Evolutionary conservation across 2,888 invertebrate genomes (phyloP).

Genomic region (Ditylenchus weischeri): DNA sequence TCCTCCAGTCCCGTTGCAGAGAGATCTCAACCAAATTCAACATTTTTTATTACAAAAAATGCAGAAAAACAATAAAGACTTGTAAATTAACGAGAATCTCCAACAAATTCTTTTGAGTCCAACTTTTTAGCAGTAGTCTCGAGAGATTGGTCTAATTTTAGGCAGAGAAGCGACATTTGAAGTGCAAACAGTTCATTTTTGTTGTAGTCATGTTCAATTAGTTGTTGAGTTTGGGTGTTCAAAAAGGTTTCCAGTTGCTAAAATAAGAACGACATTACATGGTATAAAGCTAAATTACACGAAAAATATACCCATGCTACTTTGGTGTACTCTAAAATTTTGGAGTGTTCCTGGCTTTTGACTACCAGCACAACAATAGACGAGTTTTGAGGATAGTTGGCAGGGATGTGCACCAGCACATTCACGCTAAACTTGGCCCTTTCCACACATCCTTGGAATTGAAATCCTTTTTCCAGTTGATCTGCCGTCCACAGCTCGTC

Average conservation of each 20-base stretch:
- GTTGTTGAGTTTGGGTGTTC: not conserved
- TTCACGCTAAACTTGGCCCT: not conserved
- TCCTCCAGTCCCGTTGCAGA: too few species aligned
- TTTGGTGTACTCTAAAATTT: not conserved
- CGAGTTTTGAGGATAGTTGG: slow-evolving; percentile 2
- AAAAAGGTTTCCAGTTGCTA: slow-evolving; percentile 5
- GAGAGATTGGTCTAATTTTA: slow-evolving; percentile 10
- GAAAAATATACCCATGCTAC: not conserved
- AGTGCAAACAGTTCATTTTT: slow-evolving; percentile 15
- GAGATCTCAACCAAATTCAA: too few species aligned
- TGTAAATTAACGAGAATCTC: too few species aligned
- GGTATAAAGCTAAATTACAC: not conserved
- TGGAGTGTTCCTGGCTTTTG: not conserved
- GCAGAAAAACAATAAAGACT: too few species aligned
- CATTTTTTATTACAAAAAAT: too few species aligned
- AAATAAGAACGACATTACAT: not conserved
- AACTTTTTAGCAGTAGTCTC: slow-evolving; percentile 6
- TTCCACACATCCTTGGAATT: not conserved
- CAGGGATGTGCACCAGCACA: slow-evolving; percentile 3
- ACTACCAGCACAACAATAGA: not conserved
- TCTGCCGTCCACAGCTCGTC: not conserved
- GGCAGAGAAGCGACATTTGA: slow-evolving; percentile 7
- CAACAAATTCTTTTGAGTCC: slow-evolving; percentile 10
- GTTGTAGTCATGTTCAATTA: slow-evolving; percentile 4
- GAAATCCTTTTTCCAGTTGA: slow-evolving; percentile 5